These are phyloP conservation scores for Taxidea taxus DNA, from an alignment of 2,113 vertebrate genomes.

Conservation along the genomic window DNA sequence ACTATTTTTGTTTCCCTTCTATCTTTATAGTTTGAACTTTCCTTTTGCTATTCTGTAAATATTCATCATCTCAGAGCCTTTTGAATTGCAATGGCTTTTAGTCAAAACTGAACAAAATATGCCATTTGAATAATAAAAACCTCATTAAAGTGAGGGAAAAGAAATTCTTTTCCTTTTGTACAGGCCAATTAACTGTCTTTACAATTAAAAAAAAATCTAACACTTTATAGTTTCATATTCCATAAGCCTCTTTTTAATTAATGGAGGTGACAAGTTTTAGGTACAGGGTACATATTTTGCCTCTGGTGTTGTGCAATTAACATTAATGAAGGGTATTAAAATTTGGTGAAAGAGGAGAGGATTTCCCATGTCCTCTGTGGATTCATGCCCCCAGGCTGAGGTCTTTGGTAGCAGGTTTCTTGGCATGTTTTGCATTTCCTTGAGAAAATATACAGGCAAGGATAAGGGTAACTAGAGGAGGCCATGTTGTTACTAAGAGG, in stretches of 20 bases:
- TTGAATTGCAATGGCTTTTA: constrained; percentile 68
- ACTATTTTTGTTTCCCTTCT: constrained; percentile 58
- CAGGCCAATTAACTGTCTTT: constrained; percentile 74
- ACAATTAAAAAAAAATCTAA: constrained; percentile 75
- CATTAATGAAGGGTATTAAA: constrained; percentile 90
- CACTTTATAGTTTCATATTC: constrained; percentile 90
- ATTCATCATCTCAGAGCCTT: constrained; percentile 66
- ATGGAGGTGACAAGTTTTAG: constrained; percentile 89
- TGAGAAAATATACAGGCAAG: not conserved
- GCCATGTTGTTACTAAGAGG: not conserved
- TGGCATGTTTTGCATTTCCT: not conserved
- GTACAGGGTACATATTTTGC: constrained; percentile 88
- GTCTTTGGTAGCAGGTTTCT: not conserved
- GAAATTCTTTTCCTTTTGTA: constrained; percentile 71
- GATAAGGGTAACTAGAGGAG: not conserved
- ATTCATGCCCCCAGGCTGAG: not conserved
- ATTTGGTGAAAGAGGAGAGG: constrained; percentile 85
- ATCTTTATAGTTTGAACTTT: constrained; percentile 68
- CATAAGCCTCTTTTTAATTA: constrained; percentile 93
- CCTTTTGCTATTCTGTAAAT: constrained; percentile 66
- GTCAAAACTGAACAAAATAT: constrained; percentile 64
- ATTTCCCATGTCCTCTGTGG: constrained; percentile 58
- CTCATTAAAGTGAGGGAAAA: constrained; percentile 65
- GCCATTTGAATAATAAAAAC: constrained; percentile 75
- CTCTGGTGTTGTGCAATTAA: constrained; percentile 87